Conservation (phyloP, 2,888 invertebrate genomes). For the Tiliacea aurago region DNA sequence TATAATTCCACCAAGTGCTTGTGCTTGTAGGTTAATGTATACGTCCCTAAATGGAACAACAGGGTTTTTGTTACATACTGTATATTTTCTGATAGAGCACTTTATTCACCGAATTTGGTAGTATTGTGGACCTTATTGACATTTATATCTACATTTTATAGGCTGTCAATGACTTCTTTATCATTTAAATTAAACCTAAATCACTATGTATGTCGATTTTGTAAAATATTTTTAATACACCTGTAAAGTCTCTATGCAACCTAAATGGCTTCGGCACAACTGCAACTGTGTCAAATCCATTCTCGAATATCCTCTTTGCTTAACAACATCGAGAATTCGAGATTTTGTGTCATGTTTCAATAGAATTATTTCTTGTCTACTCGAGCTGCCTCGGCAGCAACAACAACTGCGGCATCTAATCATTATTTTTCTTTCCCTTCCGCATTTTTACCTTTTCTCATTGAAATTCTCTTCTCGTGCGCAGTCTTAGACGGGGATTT, state of each 20-base stretch:
- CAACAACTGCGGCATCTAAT: constrained; percentile 10
- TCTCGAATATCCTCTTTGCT: neutral
- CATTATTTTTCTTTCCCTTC: constrained; percentile 28
- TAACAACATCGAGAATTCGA: neutral
- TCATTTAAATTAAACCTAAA: neutral
- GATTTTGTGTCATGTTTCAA: neutral
- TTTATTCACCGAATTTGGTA: neutral
- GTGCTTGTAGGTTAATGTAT: too few species aligned
- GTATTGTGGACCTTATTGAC: neutral
- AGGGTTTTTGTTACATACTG: too few species aligned
- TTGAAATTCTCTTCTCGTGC: constrained; percentile 70
- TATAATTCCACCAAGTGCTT: too few species aligned
- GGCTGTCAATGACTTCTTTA: neutral
- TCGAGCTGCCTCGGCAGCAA: neutral
- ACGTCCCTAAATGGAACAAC: too few species aligned
- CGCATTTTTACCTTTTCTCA: constrained; percentile 60
- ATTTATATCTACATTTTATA: neutral
- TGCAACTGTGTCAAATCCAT: neutral
- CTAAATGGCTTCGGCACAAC: too few species aligned
- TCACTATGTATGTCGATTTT: neutral
- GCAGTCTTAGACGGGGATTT: constrained; percentile 66
- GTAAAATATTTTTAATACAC: neutral
- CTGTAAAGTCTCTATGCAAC: neutral
- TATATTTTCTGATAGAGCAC: neutral
- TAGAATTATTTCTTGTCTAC: neutral